phyloP scores from a whole-genome alignment of 2,113 vertebrate genomes.

The Aviceda subcristata region DNA sequence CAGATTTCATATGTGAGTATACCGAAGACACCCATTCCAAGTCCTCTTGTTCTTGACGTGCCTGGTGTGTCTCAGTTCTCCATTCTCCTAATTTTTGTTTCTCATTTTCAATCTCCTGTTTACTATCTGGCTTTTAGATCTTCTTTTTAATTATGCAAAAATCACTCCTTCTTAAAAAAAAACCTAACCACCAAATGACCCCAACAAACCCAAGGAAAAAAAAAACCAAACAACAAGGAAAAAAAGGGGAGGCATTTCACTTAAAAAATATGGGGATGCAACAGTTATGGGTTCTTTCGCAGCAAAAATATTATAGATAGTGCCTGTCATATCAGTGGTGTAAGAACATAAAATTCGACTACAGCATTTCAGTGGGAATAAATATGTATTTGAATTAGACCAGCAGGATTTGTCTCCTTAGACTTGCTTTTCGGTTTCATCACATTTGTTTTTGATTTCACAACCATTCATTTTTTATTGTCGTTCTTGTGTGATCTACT shows the following conservation, averaged over 20 bases:
- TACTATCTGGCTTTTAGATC: neutral
- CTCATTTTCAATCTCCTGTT: neutral
- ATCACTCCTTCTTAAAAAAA: neutral
- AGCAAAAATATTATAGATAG: neutral
- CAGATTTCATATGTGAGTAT: neutral
- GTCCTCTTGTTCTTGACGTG: neutral
- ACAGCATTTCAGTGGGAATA: neutral
- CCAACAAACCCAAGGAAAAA: no score
- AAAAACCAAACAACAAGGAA: neutral
- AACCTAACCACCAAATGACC: no score
- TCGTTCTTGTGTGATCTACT: neutral
- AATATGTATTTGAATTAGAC: neutral
- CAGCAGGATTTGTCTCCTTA: neutral
- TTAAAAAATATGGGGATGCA: neutral
- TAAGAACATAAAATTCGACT: neutral
- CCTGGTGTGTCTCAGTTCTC: neutral
- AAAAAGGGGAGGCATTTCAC: neutral
- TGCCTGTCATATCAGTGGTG: neutral
- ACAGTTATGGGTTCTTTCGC: neutral
- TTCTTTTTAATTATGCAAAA: neutral
- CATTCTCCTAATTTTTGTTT: neutral
- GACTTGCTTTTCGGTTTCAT: neutral
- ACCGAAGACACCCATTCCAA: neutral
- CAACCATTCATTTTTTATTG: accelerated
- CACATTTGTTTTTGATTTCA: neutral